These are phyloP conservation scores for Elegia similella DNA, from an alignment of 2,888 invertebrate species.

Conservation along the genomic window DNA sequence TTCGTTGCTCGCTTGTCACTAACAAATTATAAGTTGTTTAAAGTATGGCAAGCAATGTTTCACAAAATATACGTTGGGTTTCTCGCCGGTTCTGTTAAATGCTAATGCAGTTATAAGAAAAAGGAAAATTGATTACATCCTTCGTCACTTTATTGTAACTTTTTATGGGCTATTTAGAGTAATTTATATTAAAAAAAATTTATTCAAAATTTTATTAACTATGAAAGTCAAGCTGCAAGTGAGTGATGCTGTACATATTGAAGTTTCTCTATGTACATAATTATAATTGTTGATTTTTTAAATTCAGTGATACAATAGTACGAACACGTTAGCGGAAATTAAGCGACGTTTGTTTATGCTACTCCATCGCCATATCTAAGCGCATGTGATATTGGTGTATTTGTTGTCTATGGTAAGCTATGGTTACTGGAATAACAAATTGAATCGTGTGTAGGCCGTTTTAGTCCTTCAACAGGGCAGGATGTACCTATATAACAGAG, in stretches of 20 bases:
- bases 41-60: not conserved
- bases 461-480: no score
- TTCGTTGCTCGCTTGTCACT: no score
- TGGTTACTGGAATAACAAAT: no score
- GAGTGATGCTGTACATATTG: slow-evolving; percentile 25
- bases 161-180: not conserved
- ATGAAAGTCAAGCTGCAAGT: slow-evolving; percentile 21
- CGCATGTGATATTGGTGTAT: no score
- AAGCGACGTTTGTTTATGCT: not conserved
- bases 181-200: not conserved
- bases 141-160: no score
- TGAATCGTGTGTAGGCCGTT: no score
- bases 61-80: not conserved
- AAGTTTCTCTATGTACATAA: slow-evolving; percentile 25
- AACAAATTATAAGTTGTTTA: not conserved
- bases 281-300: slow-evolving; percentile 8
- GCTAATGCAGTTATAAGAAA: no score
- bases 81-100: not conserved
- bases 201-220: not conserved
- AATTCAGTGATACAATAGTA: not conserved
- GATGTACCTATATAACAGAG: no score
- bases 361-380: no score
- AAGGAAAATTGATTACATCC: no score
- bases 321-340: slow-evolving; percentile 12
- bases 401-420: no score